Conservation (phyloP, 1,140 invertebrate species). For the Drosophila nigrodunni region DNA sequence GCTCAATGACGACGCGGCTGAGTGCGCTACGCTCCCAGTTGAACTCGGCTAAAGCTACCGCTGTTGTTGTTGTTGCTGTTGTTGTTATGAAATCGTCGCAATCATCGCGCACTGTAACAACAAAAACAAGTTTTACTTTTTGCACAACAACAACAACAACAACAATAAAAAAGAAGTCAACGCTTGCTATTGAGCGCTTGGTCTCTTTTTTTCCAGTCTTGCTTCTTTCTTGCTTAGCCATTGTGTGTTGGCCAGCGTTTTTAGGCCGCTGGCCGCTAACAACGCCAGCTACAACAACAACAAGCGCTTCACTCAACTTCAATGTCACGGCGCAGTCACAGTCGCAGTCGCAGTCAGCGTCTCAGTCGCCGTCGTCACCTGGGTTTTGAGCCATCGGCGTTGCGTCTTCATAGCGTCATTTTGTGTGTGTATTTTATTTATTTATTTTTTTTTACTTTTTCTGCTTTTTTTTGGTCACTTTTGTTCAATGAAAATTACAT, state of each 20-base stretch:
- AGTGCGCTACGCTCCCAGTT: conserved; percentile 41
- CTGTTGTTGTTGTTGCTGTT: conserved; percentile 42
- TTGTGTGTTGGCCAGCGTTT: conserved; percentile 50
- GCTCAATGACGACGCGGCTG: conserved; percentile 35
- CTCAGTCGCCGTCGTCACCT: conserved; percentile 40
- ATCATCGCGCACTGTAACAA: conserved; percentile 58
- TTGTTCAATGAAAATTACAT: conserved; percentile 68
- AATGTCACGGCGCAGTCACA: conserved; percentile 45
- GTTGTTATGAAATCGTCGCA: conserved; percentile 67
- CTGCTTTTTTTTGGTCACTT: conserved; percentile 53
- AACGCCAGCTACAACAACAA: conserved; percentile 10
- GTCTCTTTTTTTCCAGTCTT: conserved; percentile 51
- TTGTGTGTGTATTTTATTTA: conserved; percentile 24
- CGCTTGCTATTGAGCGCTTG: conserved; percentile 64
- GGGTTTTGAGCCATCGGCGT: conserved; percentile 34
- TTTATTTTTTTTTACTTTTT: conserved; percentile 11
- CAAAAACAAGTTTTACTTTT: conserved; percentile 64
- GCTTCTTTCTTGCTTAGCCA: not conserved
- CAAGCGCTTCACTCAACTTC: conserved; percentile 30
- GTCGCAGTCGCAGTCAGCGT: conserved; percentile 4
- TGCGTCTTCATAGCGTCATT: conserved; percentile 53
- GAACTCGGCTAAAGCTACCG: conserved; percentile 27
- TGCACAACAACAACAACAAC: conserved; percentile 44
- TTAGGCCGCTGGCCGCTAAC: conserved; percentile 67
- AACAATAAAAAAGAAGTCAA: conserved; percentile 48